Percentiles rank a stretch among this genome's conserved stretches.
Evolutionary conservation across 2,797 vertebrate species (phyloP).

Genomic region (Molossus alvarezi): DNA sequence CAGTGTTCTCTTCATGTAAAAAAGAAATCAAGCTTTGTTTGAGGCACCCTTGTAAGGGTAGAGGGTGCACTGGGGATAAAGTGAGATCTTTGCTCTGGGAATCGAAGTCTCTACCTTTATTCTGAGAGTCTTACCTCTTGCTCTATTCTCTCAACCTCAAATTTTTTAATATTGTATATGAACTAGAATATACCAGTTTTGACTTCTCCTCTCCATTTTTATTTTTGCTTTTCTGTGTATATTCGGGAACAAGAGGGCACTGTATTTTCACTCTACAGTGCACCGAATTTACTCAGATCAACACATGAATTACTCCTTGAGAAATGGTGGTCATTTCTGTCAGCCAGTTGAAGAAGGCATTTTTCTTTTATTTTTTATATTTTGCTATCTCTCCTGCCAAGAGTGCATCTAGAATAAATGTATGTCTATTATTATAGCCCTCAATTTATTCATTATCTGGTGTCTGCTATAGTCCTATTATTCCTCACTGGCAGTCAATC

Average conservation of each 20-base stretch:
- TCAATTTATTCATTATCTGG: not conserved
- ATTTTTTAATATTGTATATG: slow-evolving; percentile 42
- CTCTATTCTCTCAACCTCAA: not conserved
- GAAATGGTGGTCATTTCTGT: slow-evolving; percentile 13
- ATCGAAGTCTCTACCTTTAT: not conserved
- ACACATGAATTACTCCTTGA: not conserved
- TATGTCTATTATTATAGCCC: slow-evolving; percentile 28
- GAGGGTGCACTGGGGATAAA: not conserved
- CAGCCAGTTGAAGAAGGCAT: not conserved
- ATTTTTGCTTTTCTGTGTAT: not conserved
- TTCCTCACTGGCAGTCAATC: not conserved
- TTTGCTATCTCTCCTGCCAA: not conserved
- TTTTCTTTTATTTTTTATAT: not conserved
- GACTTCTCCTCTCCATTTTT: not conserved
- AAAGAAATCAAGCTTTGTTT: not conserved
- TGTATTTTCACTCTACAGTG: not conserved
- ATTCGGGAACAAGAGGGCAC: not conserved
- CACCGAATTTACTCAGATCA: slow-evolving; percentile 12
- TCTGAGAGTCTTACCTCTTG: not conserved
- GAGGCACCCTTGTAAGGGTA: not conserved
- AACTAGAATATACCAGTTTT: not conserved
- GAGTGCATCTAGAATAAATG: not conserved
- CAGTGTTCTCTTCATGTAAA: not conserved
- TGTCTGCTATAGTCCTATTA: slow-evolving; percentile 1
- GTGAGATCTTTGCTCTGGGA: slow-evolving; percentile 13